Base-by-base conservation (phyloP, 2,797 vertebrate genomes). In the Paguma larvata region DNA sequence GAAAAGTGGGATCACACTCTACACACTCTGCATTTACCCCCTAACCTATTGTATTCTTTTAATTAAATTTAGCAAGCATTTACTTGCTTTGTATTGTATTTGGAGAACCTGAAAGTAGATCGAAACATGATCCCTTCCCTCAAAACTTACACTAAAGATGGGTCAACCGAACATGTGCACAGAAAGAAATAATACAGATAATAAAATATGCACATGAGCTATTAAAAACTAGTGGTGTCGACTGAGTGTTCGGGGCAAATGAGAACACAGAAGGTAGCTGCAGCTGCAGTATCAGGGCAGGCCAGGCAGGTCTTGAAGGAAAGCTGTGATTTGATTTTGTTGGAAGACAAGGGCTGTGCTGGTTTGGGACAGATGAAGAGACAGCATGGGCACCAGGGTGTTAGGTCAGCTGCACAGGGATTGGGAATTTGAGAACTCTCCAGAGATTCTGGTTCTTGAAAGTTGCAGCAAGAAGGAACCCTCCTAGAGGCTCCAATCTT, bases 51-150 rank as follows among this genome's bases (percentile, higher is more conserved):
- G 18, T 70, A 90, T n/a, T 19, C 32, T 38, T 73, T 41, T 72
- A 72, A 23, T 84, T 84, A 77, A 62, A 59, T 88, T 84, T 44
- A 77, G 19, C 38, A n/a, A 67, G 12, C 11, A 48, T 68, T 88
- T 41, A 62, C 41, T 92, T 84, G 41, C n/a, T 68, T 89, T 83
- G 27, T 11, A 78, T 41, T 92, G 12, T 95, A 56, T 91, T 48
- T 65, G 21, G 46, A 79, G 18, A 92, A n/a, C 30, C 59, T 51
- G 5, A 62, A 77, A 48, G n/a, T 59, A 59, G 32, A 83, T 46
- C 13, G 44, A 80, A 92, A 75, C 4, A 59, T 75, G 13, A 70
- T 27, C 5, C 34, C 23, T 88, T 83, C 67, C 65, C 16, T 95
- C 72, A 83, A n/a, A 92, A 67, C 23, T 82, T 78, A 84, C 62